phyloP scores from a whole-genome alignment of 2,113 vertebrate genomes.

The Grus americana region DNA sequence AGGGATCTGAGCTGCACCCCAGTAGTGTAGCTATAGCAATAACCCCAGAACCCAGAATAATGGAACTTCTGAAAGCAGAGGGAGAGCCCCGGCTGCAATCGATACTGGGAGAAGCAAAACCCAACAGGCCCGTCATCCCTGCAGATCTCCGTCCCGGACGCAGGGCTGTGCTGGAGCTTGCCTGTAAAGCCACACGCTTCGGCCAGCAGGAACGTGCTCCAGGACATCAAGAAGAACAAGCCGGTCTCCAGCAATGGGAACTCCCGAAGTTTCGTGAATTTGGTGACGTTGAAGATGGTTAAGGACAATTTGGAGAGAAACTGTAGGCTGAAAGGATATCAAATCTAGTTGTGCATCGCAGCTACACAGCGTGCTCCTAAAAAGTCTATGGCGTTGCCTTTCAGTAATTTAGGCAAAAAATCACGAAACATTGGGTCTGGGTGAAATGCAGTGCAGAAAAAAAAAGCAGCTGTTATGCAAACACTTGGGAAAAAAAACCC shows the following conservation, averaged over 20 bases:
- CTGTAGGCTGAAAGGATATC: not conserved
- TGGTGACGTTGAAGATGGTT: slow-evolving; percentile 87
- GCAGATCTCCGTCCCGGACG: not conserved
- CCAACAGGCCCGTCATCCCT: not conserved
- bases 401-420: not conserved
- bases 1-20: not conserved
- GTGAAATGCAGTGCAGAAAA: not conserved
- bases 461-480: not conserved
- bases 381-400: not conserved
- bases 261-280: slow-evolving; percentile 96
- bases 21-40: not conserved
- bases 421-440: not conserved
- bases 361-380: not conserved
- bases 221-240: slow-evolving; percentile 97
- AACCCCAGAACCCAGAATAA: not conserved
- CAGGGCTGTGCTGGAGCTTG: slow-evolving; percentile 57
- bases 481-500: not conserved
- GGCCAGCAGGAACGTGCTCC: slow-evolving; percentile 96
- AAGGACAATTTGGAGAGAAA: slow-evolving; percentile 56
- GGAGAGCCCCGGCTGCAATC: rapidly evolving
- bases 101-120: not conserved
- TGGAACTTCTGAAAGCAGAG: not conserved
- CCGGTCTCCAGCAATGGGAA: slow-evolving; percentile 95
- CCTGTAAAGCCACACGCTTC: slow-evolving; percentile 98
- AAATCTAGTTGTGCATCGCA: not conserved